Evolutionary conservation across 2,797 vertebrate species (phyloP).

Genomic region (Aplochiton taeniatus): DNA sequence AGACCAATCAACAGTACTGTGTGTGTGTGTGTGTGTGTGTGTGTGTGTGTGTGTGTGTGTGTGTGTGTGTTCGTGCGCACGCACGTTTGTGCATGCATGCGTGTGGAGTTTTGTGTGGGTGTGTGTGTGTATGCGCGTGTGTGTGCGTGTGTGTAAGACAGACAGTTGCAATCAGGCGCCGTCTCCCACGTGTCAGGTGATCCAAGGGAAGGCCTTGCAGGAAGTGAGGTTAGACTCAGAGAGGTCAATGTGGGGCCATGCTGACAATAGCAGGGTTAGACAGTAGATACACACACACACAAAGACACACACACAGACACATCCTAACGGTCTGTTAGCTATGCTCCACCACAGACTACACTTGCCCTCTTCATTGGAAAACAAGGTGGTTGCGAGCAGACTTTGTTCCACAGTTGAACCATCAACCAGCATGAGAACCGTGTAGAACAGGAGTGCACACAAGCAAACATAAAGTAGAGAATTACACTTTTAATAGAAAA

Average conservation of each 20-base stretch:
- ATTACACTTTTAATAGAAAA: too few relatives aligned
- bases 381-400: too few relatives aligned
- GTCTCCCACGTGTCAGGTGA: slow-evolving; percentile 54
- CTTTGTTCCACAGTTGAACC: too few relatives aligned
- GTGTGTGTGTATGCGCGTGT: slow-evolving; percentile 20
- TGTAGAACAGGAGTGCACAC: too few relatives aligned
- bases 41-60: slow-evolving; percentile 9
- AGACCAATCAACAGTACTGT: slow-evolving; percentile 44
- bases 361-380: too few relatives aligned
- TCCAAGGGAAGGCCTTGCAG: slow-evolving; percentile 52
- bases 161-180: slow-evolving; percentile 17
- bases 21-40: slow-evolving; percentile 2
- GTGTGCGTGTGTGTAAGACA: slow-evolving; percentile 11
- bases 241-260: slow-evolving; percentile 54
- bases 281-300: background rate
- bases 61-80: background rate
- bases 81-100: slow-evolving; percentile 7
- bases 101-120: slow-evolving; percentile 15
- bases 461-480: too few relatives aligned
- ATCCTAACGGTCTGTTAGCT: background rate
- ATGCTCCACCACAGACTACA: too few relatives aligned
- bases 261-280: slow-evolving; percentile 15
- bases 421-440: too few relatives aligned
- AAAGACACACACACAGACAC: background rate
- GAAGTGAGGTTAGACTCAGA: slow-evolving; percentile 35